These are phyloP conservation scores for Oenanthe melanoleuca DNA, from an alignment of 2,113 vertebrate genomes.

Conservation along the genomic window DNA sequence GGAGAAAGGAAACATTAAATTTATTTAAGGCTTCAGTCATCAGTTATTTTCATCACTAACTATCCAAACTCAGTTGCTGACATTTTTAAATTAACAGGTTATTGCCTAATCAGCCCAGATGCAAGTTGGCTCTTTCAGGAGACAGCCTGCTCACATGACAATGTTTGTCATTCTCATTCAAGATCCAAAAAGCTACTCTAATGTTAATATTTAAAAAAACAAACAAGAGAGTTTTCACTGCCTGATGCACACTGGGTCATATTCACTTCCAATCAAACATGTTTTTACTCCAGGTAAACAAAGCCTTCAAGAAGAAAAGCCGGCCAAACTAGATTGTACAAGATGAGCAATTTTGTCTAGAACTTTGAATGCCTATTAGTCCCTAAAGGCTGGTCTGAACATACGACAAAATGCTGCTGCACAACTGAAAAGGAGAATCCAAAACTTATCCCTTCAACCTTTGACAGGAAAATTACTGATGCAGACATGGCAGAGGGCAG, in stretches of 20 bases:
- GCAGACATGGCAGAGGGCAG: neutral
- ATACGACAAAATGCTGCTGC: neutral
- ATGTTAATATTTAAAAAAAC: accelerated
- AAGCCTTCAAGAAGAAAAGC: neutral
- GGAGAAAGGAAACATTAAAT: neutral
- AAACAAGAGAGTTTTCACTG: neutral
- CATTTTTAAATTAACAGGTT: neutral
- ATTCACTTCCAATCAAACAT: neutral
- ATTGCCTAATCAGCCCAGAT: neutral
- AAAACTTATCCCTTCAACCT: neutral
- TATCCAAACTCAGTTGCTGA: neutral
- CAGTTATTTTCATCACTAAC: neutral
- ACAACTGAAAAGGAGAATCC: neutral
- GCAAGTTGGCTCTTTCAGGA: neutral
- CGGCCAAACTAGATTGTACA: neutral
- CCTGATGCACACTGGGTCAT: neutral
- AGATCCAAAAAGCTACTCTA: neutral
- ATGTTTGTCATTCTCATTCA: neutral
- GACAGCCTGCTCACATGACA: neutral
- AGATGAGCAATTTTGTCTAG: neutral
- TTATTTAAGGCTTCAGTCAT: neutral
- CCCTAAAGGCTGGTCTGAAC: neutral
- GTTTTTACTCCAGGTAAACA: neutral
- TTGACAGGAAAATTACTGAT: neutral
- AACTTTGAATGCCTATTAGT: neutral